Conservation (phyloP, 1,140 invertebrate genomes). For the Scaptodrosophila lebanonensis region DNA sequence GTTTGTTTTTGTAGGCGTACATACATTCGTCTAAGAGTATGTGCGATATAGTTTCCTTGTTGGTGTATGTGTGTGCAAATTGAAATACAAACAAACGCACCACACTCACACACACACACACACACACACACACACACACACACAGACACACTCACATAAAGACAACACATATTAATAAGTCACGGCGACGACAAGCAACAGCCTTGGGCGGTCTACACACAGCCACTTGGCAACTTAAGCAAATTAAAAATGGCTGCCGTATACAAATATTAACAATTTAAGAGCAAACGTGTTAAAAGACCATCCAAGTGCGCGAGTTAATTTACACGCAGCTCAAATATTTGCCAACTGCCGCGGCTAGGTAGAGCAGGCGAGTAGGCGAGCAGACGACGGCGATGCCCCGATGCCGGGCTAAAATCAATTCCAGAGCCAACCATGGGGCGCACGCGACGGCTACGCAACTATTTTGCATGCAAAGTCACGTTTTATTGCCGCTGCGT, state of each 20-base stretch:
- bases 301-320: conserved; percentile 55
- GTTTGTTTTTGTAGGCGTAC: conserved; percentile 53
- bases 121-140: not conserved
- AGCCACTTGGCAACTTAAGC: not conserved
- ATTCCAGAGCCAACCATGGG: conserved; percentile 30
- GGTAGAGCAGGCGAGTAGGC: too few species aligned
- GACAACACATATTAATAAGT: too few species aligned
- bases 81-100: conserved; percentile 67
- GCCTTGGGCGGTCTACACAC: not conserved
- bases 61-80: conserved; percentile 37
- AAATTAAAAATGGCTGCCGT: conserved; percentile 8
- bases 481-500: conserved; percentile 70
- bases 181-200: too few species aligned
- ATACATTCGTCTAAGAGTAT: too few species aligned
- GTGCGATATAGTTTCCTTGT: too few species aligned
- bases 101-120: not conserved
- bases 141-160: too few species aligned
- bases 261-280: conserved; percentile 60
- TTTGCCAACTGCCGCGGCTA: too few species aligned
- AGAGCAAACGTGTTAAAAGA: conserved; percentile 59
- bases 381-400: too few species aligned
- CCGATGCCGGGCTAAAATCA: conserved; percentile 34
- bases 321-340: conserved; percentile 65
- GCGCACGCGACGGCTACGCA: conserved; percentile 41
- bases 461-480: conserved; percentile 74